Evolutionary conservation across 2,797 vertebrate species (phyloP).

Genomic region (Lacerta bilineata): DNA sequence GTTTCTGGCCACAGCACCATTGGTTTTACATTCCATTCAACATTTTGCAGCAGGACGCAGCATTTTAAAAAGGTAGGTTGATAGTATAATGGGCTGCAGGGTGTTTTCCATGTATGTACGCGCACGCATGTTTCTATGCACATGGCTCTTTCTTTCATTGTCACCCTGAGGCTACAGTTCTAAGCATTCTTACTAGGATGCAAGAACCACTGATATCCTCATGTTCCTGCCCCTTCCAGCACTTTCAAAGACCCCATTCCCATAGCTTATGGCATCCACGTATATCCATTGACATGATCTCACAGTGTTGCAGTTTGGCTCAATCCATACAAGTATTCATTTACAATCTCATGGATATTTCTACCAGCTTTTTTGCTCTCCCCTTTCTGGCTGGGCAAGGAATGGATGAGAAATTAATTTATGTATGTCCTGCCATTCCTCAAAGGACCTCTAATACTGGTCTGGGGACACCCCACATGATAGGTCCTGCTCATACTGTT

Average conservation of each 20-base stretch:
- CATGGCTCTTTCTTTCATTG: not conserved
- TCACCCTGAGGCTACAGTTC: not conserved
- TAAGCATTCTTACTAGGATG: not conserved
- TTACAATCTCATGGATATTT: too few relatives aligned
- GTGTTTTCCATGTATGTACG: not conserved
- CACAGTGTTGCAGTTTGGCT: not conserved
- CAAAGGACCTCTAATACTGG: not conserved
- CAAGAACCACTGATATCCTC: not conserved
- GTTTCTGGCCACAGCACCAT: not conserved
- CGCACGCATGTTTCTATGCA: not conserved
- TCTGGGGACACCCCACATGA: too few relatives aligned
- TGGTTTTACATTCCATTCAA: slow-evolving; percentile 37
- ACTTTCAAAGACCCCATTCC: not conserved
- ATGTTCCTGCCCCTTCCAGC: not conserved
- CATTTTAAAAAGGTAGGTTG: slow-evolving; percentile 71
- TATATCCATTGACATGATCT: not conserved
- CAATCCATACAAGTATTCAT: too few relatives aligned
- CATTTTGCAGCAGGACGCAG: slow-evolving; percentile 30
- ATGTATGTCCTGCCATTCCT: too few relatives aligned
- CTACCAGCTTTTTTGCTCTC: not conserved
- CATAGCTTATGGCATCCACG: not conserved
- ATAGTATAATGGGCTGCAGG: not conserved
- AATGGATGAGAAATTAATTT: not conserved
- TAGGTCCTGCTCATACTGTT: not conserved
- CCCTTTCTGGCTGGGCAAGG: not conserved